A percentile compares a stretch with the other conserved stretches of the same genome.
phyloP scores from a whole-genome alignment of 23 tunicate species.

The Clavelina lepadiformis region DNA sequence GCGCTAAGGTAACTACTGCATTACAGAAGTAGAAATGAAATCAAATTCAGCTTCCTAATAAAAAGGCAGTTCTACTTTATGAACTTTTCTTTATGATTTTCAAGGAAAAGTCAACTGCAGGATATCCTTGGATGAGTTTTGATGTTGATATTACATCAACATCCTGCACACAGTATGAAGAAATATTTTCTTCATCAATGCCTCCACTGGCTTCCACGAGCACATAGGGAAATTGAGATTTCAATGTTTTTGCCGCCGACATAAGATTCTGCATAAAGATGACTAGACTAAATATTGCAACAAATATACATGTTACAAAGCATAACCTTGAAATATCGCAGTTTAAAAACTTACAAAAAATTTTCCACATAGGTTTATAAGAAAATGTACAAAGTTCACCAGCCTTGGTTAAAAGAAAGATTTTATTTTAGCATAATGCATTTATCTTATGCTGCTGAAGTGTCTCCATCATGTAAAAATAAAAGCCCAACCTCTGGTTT shows the following conservation, averaged over 20 bases:
- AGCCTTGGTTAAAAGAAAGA: too few relatives aligned
- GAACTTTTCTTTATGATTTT: slow-evolving; percentile 36
- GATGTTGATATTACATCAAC: slow-evolving; percentile 73
- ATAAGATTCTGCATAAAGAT: slow-evolving; percentile 29
- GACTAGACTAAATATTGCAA: too few relatives aligned
- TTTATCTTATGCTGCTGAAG: too few relatives aligned
- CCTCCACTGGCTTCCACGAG: slow-evolving; percentile 78
- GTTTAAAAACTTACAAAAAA: neutral
- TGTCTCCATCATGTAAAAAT: too few relatives aligned
- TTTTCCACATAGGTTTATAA: neutral
- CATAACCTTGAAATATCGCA: neutral
- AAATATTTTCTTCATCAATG: slow-evolving; percentile 32
- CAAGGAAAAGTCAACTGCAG: slow-evolving; percentile 56
- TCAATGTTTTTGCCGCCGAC: slow-evolving; percentile 25
- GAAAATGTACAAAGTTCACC: too few relatives aligned
- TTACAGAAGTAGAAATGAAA: too few relatives aligned
- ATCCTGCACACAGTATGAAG: slow-evolving; percentile 32
- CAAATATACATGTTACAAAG: neutral
- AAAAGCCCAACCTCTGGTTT: slow-evolving; percentile 52
- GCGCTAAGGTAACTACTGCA: too few relatives aligned
- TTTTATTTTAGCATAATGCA: too few relatives aligned
- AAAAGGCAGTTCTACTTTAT: too few relatives aligned
- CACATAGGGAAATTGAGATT: slow-evolving; percentile 32
- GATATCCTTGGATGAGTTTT: slow-evolving; percentile 58
- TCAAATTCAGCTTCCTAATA: too few relatives aligned